phyloP scores from a whole-genome alignment of 2,797 vertebrate genomes.

The Decapterus maruadsi region DNA sequence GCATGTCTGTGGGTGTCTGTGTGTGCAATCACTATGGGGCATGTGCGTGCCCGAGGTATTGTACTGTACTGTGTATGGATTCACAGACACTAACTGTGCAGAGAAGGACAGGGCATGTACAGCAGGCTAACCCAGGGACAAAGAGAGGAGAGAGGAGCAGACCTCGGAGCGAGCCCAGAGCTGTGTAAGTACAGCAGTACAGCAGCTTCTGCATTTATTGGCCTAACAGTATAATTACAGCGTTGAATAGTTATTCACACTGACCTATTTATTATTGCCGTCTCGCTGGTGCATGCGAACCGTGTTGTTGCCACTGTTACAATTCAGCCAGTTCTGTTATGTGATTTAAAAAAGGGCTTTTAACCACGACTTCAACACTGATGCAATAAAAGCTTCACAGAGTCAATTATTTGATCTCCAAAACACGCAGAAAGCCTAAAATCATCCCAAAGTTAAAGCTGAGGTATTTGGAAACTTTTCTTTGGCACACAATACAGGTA shows the following conservation, averaged over 20 bases:
- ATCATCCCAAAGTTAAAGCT: conserved; percentile 3
- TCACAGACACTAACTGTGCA: conserved; percentile 46
- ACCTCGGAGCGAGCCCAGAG: conserved; percentile 46
- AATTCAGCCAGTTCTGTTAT: conserved; percentile 12
- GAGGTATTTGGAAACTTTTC: conserved; percentile 1
- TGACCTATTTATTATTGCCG: conserved; percentile 67
- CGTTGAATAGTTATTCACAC: conserved; percentile 60
- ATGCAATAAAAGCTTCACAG: conserved; percentile 8
- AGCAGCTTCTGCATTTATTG: conserved; percentile 55
- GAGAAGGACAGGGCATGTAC: conserved; percentile 56
- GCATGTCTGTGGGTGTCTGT: conserved; percentile 19
- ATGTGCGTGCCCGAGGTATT: conserved; percentile 61
- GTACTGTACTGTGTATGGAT: conserved; percentile 37
- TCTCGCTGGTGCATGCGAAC: conserved; percentile 41
- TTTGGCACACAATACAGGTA: too few relatives aligned
- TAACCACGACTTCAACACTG: conserved; percentile 23
- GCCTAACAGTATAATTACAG: conserved; percentile 64
- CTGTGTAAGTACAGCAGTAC: conserved; percentile 46
- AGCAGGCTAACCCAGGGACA: conserved; percentile 43
- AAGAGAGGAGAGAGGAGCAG: conserved; percentile 38
- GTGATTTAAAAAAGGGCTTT: conserved; percentile 21
- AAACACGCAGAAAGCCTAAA: conserved; percentile 9
- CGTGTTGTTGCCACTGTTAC: conserved; percentile 20
- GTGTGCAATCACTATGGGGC: conserved; percentile 32
- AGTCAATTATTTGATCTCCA: conserved; percentile 37